phyloP scores from a whole-genome alignment of 2,888 invertebrate species.

The Aleiodes alternator region DNA sequence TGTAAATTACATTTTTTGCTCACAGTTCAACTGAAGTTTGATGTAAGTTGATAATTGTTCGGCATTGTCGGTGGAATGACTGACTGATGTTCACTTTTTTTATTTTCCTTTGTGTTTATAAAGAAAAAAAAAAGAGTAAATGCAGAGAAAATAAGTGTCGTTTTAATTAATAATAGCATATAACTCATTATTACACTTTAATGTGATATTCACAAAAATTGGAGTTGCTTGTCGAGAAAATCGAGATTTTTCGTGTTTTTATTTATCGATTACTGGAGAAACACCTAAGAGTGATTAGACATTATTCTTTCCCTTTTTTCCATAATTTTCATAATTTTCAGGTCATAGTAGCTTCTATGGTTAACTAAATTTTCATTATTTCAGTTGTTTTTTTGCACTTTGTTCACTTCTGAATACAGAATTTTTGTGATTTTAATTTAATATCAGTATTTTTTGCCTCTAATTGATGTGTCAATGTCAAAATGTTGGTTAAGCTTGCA shows the following conservation, averaged over 20 bases:
- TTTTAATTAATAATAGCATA: neutral
- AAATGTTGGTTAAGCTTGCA: conserved; percentile 16
- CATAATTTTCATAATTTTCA: neutral
- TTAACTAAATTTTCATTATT: neutral
- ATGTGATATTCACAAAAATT: neutral
- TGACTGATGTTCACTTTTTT: conserved; percentile 9
- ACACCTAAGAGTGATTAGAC: neutral
- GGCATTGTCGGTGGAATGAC: conserved; percentile 11
- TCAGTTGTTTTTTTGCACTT: neutral
- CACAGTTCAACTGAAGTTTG: neutral
- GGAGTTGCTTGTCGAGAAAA: neutral
- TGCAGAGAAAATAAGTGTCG: no score
- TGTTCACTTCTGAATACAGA: neutral
- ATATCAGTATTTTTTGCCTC: neutral
- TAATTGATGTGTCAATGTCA: conserved; percentile 14
- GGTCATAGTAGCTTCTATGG: conserved; percentile 1
- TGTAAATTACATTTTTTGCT: neutral
- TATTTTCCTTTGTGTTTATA: conserved; percentile 14
- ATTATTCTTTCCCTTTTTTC: conserved; percentile 1
- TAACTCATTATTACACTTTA: neutral
- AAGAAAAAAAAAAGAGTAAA: neutral
- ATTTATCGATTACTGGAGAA: conserved; percentile 12
- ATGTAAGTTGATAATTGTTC: conserved; percentile 1
- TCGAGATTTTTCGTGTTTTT: neutral
- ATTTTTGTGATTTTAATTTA: neutral